Evolutionary conservation across 2,888 invertebrate genomes (phyloP).

Genomic region (Drosophila histrio): DNA sequence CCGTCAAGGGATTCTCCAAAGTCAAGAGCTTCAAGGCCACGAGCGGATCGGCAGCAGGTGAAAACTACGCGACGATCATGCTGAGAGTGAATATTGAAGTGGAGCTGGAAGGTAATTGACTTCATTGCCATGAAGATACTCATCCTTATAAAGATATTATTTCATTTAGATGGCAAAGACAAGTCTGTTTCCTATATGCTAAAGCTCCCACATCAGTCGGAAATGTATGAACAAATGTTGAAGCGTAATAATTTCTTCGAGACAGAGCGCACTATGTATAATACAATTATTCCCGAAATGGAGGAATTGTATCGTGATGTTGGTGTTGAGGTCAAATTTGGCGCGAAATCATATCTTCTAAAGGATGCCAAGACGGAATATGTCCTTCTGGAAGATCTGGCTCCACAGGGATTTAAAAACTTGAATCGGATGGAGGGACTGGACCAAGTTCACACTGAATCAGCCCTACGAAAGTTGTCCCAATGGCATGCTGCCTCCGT

Average conservation of each 20-base stretch:
- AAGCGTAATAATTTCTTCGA: slow-evolving; percentile 63
- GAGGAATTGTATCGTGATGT: slow-evolving; percentile 70
- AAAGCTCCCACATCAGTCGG: slow-evolving; percentile 54
- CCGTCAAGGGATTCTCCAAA: slow-evolving; percentile 30
- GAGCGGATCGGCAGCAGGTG: slow-evolving; percentile 68
- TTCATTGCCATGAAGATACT: background rate
- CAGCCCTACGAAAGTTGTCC: slow-evolving; percentile 71
- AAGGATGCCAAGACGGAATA: slow-evolving; percentile 48
- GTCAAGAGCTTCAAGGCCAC: slow-evolving; percentile 47
- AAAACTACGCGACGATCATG: slow-evolving; percentile 81
- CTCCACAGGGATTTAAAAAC: slow-evolving; percentile 66
- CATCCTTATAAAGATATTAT: background rate
- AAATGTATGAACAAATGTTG: slow-evolving; percentile 43
- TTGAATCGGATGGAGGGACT: slow-evolving; percentile 72
- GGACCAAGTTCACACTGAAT: slow-evolving; percentile 70
- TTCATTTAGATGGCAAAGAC: slow-evolving; percentile 9
- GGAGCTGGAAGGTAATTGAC: slow-evolving; percentile 61
- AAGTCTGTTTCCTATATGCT: slow-evolving; percentile 64
- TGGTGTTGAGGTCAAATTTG: slow-evolving; percentile 67
- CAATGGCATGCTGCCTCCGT: slow-evolving; percentile 81
- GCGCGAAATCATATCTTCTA: slow-evolving; percentile 66
- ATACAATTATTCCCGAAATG: slow-evolving; percentile 69
- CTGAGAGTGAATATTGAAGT: slow-evolving; percentile 69
- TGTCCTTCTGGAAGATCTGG: slow-evolving; percentile 75
- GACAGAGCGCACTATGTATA: slow-evolving; percentile 71